phyloP scores from a whole-genome alignment of 1,140 invertebrate species.

The Hetaerina americana region DNA sequence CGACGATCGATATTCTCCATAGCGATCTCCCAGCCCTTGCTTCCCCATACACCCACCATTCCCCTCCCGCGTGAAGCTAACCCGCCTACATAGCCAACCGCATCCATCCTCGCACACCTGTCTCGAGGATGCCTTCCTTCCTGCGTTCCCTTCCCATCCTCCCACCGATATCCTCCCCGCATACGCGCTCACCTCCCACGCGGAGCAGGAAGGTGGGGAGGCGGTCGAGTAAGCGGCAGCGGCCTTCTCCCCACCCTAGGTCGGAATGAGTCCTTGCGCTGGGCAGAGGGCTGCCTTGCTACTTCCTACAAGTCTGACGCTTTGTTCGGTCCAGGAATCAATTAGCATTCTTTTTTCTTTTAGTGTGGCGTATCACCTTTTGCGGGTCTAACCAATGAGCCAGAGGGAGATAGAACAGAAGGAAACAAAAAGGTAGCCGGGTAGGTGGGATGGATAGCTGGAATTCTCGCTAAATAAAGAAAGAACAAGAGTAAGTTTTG shows the following conservation, averaged over 20 bases:
- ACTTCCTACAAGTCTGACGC: background rate
- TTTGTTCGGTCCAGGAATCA: background rate
- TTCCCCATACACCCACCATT: too few species aligned
- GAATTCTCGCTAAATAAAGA: too few species aligned
- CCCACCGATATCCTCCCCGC: background rate
- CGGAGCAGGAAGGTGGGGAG: background rate
- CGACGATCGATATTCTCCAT: too few species aligned
- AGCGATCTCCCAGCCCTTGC: too few species aligned
- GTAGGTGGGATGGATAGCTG: too few species aligned
- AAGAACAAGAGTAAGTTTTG: too few species aligned
- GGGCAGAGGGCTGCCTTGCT: background rate
- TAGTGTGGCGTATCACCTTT: background rate
- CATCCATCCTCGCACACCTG: too few species aligned
- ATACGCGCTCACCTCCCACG: background rate
- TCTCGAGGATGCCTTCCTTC: background rate
- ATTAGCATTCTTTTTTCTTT: constrained; percentile 1
- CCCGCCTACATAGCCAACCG: too few species aligned
- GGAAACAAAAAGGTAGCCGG: background rate
- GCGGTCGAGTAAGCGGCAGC: too few species aligned
- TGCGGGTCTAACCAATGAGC: background rate
- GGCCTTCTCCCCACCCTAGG: too few species aligned
- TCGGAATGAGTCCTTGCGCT: background rate
- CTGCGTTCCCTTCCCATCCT: background rate
- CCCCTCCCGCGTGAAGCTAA: too few species aligned
- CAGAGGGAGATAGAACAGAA: background rate